These are phyloP conservation scores for Sceloporus tristichus DNA, from an alignment of 2,113 vertebrate species.

Conservation along the genomic window DNA sequence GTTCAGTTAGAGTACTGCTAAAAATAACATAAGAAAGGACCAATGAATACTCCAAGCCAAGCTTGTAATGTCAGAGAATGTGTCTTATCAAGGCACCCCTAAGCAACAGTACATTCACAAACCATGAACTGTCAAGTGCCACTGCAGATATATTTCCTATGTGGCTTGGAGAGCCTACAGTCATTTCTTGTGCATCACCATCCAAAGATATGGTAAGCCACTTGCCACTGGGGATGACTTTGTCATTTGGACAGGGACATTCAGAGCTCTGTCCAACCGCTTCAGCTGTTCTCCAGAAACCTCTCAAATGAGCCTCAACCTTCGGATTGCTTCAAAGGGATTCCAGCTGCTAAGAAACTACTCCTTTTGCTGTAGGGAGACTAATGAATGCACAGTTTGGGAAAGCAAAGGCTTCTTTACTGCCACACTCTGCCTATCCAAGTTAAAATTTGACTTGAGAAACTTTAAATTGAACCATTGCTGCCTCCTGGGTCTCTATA, in stretches of 20 bases:
- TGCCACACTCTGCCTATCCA: not conserved
- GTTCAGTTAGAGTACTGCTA: not conserved
- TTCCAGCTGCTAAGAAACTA: not conserved
- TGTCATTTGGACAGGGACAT: not conserved
- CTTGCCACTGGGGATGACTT: slow-evolving; percentile 14
- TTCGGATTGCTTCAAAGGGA: slow-evolving; percentile 10
- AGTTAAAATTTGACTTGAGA: slow-evolving; percentile 7
- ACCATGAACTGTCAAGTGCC: not conserved
- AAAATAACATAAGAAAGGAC: not conserved
- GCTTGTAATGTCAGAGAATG: not conserved
- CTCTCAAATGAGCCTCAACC: not conserved
- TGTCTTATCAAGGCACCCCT: not conserved
- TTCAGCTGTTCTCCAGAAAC: not conserved
- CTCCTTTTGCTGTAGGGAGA: not conserved
- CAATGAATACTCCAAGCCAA: not conserved
- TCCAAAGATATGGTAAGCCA: slow-evolving; percentile 17
- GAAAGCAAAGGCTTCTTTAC: not conserved
- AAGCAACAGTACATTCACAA: not conserved
- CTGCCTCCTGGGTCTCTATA: not conserved
- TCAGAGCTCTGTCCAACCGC: not conserved
- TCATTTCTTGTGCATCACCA: not conserved
- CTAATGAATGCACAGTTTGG: not conserved
- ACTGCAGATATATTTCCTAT: not conserved
- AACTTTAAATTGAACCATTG: not conserved
- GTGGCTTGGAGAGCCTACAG: not conserved